Percentiles rank a stretch among this genome's conserved stretches.
These are phyloP conservation scores for Ochropleura leucogaster DNA, from an alignment of 2,888 invertebrate genomes.

Conservation along the genomic window DNA sequence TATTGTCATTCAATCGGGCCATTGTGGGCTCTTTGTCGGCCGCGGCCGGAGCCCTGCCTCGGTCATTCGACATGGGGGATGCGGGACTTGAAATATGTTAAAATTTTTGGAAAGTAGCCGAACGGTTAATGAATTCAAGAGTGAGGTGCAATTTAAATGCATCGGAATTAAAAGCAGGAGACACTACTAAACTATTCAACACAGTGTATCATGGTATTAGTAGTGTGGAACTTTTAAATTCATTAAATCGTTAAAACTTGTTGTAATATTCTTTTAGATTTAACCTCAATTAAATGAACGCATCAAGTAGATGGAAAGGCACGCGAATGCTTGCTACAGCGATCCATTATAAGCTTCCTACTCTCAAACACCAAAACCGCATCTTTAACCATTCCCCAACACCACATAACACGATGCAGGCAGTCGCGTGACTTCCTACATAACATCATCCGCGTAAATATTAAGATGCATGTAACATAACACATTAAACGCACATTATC, in stretches of 20 bases:
- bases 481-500: constrained; percentile 65
- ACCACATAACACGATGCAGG: background rate
- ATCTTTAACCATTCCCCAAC: background rate
- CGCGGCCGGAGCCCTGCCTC: constrained; percentile 67
- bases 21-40: constrained; percentile 83
- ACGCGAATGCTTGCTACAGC: background rate
- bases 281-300: background rate
- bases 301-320: background rate
- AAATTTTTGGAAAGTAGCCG: constrained; percentile 57
- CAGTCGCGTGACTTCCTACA: constrained; percentile 49
- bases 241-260: background rate
- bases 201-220: background rate
- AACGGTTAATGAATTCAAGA: constrained; percentile 37
- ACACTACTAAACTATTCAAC: constrained; percentile 14
- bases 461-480: constrained; percentile 67
- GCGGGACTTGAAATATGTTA: constrained; percentile 69
- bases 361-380: background rate
- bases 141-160: constrained; percentile 33
- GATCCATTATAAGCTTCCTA: background rate
- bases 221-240: background rate
- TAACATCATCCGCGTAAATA: constrained; percentile 50
- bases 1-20: constrained; percentile 87
- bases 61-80: constrained; percentile 79
- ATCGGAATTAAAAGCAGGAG: constrained; percentile 11
- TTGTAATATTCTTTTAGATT: background rate